Conservation (phyloP, 2,888 invertebrate genomes). For the Morpho achilles region DNA sequence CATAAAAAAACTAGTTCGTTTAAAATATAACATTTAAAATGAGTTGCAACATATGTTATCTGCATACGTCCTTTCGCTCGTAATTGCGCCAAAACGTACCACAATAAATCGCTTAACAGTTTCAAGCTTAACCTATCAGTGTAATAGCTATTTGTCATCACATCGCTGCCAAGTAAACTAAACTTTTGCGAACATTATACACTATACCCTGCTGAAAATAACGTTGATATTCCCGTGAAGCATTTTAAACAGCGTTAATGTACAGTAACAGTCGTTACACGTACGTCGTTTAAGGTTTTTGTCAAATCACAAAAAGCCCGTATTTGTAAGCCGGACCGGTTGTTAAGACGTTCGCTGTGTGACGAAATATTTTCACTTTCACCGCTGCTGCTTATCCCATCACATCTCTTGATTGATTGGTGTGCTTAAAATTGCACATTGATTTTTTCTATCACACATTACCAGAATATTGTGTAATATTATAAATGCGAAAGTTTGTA, state of each 20-base stretch:
- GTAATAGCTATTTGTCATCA: neutral
- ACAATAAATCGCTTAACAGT: constrained; percentile 1
- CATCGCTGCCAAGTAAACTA: neutral
- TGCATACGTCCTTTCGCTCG: constrained; percentile 2
- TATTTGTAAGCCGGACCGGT: constrained; percentile 15
- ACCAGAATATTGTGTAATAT: too few species aligned
- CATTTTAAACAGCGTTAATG: neutral
- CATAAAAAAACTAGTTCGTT: too few species aligned
- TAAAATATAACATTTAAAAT: neutral
- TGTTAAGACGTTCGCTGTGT: constrained; percentile 16
- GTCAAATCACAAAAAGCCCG: constrained; percentile 8
- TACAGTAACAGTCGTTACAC: neutral
- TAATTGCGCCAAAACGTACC: neutral
- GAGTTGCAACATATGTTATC: neutral
- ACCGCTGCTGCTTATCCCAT: constrained; percentile 4
- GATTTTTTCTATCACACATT: too few species aligned
- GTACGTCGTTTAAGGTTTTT: neutral
- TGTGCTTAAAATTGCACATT: too few species aligned
- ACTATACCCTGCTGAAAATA: neutral
- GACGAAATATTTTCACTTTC: constrained; percentile 24
- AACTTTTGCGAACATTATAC: neutral
- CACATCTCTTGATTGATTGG: too few species aligned
- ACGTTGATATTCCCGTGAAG: neutral
- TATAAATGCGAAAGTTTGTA: too few species aligned
- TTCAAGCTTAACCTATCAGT: neutral